Evolutionary conservation across 2,888 invertebrate species (phyloP).

Genomic region (Malthinus flaveolus): DNA sequence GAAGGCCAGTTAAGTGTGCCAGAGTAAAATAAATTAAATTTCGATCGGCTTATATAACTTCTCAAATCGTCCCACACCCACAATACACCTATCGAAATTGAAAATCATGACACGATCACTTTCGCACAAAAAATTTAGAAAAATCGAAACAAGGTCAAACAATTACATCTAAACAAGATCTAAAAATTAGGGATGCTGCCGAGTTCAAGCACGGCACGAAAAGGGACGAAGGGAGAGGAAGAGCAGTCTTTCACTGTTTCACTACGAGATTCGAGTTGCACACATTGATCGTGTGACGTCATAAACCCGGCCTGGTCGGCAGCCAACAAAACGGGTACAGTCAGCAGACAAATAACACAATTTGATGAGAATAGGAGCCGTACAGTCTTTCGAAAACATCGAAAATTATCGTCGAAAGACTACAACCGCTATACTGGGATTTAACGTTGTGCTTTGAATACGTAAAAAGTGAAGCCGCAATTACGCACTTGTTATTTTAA

Average conservation of each 20-base stretch:
- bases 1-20: too few relatives aligned
- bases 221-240: conserved; percentile 10
- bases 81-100: too few relatives aligned
- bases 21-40: too few relatives aligned
- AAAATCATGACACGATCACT: too few relatives aligned
- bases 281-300: conserved; percentile 39
- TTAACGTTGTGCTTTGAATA: conserved; percentile 13
- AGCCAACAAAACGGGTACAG: conserved; percentile 36
- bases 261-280: conserved; percentile 20
- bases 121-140: too few relatives aligned
- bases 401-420: conserved; percentile 9
- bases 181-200: conserved; percentile 10
- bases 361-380: conserved; percentile 23
- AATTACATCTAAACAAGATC: too few relatives aligned
- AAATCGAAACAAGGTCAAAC: too few relatives aligned
- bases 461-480: conserved; percentile 14
- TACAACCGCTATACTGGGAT: conserved; percentile 12
- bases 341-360: conserved; percentile 17
- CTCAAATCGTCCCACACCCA: too few relatives aligned
- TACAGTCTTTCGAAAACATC: conserved; percentile 23
- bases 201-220: conserved; percentile 5
- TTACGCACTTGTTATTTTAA: conserved; percentile 10
- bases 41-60: too few relatives aligned
- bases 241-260: conserved; percentile 32
- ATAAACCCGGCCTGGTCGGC: conserved; percentile 36